phyloP scores from a whole-genome alignment of 2,113 vertebrate genomes.

The Catharus minimus region DNA sequence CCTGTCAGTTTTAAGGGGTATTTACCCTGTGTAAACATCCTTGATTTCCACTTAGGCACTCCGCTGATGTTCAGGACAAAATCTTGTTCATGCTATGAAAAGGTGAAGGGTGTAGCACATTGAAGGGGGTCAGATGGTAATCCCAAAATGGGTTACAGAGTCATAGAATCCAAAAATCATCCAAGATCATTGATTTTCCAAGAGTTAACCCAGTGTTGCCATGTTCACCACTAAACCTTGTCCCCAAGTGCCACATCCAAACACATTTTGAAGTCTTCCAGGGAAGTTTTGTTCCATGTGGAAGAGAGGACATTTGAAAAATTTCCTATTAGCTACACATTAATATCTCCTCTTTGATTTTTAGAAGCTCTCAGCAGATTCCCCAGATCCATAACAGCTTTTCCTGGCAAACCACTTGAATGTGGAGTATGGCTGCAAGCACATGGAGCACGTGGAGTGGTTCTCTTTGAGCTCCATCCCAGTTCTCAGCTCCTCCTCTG shows the following conservation, averaged over 20 bases:
- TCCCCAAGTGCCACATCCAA: not conserved
- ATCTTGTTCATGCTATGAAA: not conserved
- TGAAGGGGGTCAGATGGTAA: not conserved
- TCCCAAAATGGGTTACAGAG: not conserved
- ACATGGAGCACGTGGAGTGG: fast-evolving
- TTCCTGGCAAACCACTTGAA: not conserved
- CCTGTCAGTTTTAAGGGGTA: not conserved
- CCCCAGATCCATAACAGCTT: not conserved
- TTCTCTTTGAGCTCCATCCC: not conserved
- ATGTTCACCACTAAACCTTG: not conserved
- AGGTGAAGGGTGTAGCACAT: not conserved
- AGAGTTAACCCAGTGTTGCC: not conserved
- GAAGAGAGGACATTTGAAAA: not conserved
- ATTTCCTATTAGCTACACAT: fast-evolving
- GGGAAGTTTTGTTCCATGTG: fast-evolving
- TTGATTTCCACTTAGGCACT: not conserved
- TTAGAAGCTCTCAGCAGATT: not conserved
- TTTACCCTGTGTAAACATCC: not conserved
- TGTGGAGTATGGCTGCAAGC: not conserved
- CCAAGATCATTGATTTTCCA: not conserved
- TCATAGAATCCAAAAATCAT: not conserved
- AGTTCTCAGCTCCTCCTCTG: not conserved
- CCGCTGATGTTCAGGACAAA: not conserved
- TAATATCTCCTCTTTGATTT: not conserved
- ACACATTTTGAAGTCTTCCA: not conserved